phyloP scores from a whole-genome alignment of 2,113 vertebrate species.

The Syrrhaptes paradoxus region DNA sequence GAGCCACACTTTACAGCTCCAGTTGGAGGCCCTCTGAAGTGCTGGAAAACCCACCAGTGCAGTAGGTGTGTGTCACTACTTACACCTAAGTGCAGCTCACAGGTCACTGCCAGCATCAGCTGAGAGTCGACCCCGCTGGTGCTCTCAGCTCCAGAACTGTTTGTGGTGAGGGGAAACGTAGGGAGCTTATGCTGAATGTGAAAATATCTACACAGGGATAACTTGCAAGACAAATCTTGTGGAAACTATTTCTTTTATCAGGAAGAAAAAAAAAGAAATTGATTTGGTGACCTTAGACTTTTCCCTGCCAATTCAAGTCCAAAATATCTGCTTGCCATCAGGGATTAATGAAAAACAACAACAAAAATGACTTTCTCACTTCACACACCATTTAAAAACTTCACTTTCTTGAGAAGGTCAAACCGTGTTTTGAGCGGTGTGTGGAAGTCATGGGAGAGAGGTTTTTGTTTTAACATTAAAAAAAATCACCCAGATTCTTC shows the following conservation, averaged over 20 bases:
- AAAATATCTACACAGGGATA: background rate
- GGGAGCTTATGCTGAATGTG: background rate
- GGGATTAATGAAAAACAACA: background rate
- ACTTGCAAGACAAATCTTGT: background rate
- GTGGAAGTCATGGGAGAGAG: background rate
- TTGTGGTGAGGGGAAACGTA: rapidly evolving
- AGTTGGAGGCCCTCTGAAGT: background rate
- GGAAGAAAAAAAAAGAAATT: rapidly evolving
- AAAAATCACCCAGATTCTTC: constrained; percentile 77
- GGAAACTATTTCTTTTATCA: background rate
- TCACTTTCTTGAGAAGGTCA: background rate
- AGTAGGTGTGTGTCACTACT: background rate
- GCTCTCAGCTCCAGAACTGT: background rate
- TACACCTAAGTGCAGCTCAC: background rate
- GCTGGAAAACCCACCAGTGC: background rate
- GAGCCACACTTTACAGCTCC: background rate
- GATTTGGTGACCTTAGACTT: background rate
- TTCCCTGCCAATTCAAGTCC: background rate
- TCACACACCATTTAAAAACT: background rate
- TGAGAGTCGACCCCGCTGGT: background rate
- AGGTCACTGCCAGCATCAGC: background rate
- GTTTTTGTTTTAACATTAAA: background rate
- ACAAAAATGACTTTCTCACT: background rate
- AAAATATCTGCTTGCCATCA: background rate
- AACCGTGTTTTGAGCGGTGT: background rate